Conservation (phyloP, 2,797 vertebrate genomes). For the Dendrocincla tyrannina region DNA sequence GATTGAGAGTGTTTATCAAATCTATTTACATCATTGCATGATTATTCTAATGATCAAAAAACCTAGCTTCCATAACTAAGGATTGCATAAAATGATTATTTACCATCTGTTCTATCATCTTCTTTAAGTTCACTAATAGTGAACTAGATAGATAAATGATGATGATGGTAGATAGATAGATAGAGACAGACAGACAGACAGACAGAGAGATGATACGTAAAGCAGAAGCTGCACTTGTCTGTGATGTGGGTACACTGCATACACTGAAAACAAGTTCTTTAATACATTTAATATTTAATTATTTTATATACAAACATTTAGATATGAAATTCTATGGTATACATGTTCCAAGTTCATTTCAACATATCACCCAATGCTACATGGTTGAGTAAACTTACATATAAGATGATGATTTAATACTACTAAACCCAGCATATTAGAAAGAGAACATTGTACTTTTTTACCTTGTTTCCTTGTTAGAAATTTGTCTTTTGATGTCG, state of each 20-base stretch:
- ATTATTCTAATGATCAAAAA: not conserved
- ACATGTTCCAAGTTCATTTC: not conserved
- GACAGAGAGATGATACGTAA: not conserved
- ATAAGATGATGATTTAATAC: not conserved
- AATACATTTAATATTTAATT: not conserved
- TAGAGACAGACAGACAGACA: not conserved
- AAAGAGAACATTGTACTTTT: not conserved
- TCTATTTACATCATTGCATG: not conserved
- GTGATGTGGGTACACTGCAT: not conserved
- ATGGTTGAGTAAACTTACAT: not conserved
- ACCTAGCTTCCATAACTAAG: not conserved
- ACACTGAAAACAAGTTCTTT: not conserved
- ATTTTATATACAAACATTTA: not conserved
- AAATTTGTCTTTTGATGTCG: not conserved
- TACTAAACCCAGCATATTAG: not conserved
- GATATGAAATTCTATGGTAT: not conserved
- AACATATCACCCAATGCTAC: not conserved
- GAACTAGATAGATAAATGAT: not conserved
- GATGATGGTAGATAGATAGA: not conserved
- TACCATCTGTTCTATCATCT: not conserved
- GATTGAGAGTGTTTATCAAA: not conserved
- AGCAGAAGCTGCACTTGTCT: not conserved
- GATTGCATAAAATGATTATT: not conserved
- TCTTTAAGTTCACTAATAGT: not conserved
- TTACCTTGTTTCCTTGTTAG: not conserved